These are phyloP conservation scores for Laterallus jamaicensis DNA, from an alignment of 2,113 vertebrate species.

Conservation along the genomic window DNA sequence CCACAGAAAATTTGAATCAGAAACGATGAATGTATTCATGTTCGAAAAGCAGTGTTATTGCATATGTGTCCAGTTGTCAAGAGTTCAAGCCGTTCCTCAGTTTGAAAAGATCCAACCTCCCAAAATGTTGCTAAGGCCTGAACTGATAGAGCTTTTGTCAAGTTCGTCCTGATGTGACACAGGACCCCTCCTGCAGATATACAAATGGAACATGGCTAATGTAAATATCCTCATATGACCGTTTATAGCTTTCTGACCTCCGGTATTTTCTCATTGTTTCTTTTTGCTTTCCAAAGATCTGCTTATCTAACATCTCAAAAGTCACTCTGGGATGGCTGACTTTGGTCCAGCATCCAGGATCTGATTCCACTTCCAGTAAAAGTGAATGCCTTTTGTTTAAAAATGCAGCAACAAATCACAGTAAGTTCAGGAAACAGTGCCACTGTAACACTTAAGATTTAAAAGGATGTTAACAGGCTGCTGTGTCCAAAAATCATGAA, in stretches of 20 bases:
- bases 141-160: not conserved
- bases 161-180: constrained; percentile 17
- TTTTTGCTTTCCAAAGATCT: constrained; percentile 16
- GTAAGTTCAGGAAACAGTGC: constrained; percentile 32
- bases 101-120: not conserved
- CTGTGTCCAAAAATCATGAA: constrained; percentile 36
- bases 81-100: not conserved
- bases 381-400: constrained; percentile 3
- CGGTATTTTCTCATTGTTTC: constrained; percentile 38
- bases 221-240: constrained; percentile 22
- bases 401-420: constrained; percentile 20
- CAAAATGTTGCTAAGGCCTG: not conserved
- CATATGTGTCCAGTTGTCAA: not conserved
- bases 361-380: constrained; percentile 28
- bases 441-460: constrained; percentile 18
- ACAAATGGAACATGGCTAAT: constrained; percentile 1
- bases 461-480: constrained; percentile 28
- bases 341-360: not conserved
- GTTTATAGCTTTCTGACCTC: constrained; percentile 36
- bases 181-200: not conserved
- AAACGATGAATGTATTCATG: not conserved
- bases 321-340: constrained; percentile 11
- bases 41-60: not conserved
- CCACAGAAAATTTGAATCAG: not conserved
- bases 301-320: constrained; percentile 55